Base-by-base conservation (phyloP, 1,140 invertebrate species). In the Panagrolaimus sp. region DNA sequence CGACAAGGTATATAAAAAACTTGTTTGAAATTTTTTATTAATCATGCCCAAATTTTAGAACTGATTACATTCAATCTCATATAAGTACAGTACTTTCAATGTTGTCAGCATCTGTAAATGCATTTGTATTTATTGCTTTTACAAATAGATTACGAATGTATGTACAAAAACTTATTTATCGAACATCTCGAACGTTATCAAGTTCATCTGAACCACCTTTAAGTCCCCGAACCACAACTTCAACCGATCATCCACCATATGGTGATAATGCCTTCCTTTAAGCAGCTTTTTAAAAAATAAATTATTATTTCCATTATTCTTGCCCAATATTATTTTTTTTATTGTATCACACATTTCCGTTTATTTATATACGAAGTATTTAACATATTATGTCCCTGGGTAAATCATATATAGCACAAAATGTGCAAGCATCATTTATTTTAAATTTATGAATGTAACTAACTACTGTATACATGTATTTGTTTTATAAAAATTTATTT, bases 41-140 rank as follows among this genome's bases (percentile, higher is more conserved):
- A 43, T 76, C 74, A 45, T 63, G 82, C n/a, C n/a, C n/a, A n/a
- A n/a, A n/a, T 80, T 81, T 68, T 62, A 81, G 78, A 65, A 71
- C 26, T 26, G 78, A 80, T 71, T 80, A 82, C 65, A 73, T 83
- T 62, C 81, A 78, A 45, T 82, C 79, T 14, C 80, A 79, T 67
- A 69, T 83, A 21, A 70, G 73, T 43, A 80, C 71, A 47, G 70
- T 83, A 10, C 74, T 82, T 17, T 81, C 78, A 24, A 73, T 82
- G 65, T 63, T 83, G 32, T 82, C 80, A 17, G 79, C 80, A 26
- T 74, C 79, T 10, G 71, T 82, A 24, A 83, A 82, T 71, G 81
- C 80, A 7, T 82, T 82, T 67, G 81, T 82, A 3, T 82, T 82
- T 66, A 82, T 82, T 38, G 80, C 80, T 8, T 82, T 82, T 63